These are phyloP conservation scores for Drosophila ochracea DNA, from an alignment of 2,888 invertebrate species.

Conservation along the genomic window DNA sequence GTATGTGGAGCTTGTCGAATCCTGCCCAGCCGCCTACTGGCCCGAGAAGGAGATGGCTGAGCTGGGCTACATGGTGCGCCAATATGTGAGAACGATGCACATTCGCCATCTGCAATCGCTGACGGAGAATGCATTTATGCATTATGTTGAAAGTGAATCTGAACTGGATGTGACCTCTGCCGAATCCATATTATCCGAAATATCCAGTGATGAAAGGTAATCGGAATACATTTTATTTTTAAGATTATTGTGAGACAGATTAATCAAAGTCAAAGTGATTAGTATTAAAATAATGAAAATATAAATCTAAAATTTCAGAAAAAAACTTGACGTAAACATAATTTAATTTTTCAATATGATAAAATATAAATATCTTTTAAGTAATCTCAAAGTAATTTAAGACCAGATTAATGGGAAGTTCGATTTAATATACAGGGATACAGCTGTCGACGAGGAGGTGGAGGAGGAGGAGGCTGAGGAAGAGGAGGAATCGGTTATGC, in stretches of 20 bases:
- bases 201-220: conserved; percentile 64
- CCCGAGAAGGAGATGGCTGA: conserved; percentile 66
- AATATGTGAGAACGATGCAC: conserved; percentile 67
- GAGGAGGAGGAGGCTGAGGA: conserved; percentile 24
- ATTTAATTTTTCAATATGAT: not conserved
- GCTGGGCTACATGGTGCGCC: conserved; percentile 60
- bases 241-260: not conserved
- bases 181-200: conserved; percentile 27
- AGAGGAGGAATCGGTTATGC: not conserved
- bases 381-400: not conserved
- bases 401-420: no score
- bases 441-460: conserved; percentile 34
- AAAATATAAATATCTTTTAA: not conserved
- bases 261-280: not conserved
- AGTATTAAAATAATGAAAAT: not conserved
- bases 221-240: not conserved
- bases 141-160: conserved; percentile 44
- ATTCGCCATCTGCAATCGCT: conserved; percentile 76
- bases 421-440: conserved; percentile 25
- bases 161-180: conserved; percentile 58
- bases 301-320: no score
- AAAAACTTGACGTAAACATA: not conserved
- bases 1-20: conserved; percentile 77
- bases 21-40: conserved; percentile 75
- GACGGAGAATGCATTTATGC: conserved; percentile 62